Base-by-base conservation (phyloP, 1,140 invertebrate species). In the Ostrea denselamellosa region DNA sequence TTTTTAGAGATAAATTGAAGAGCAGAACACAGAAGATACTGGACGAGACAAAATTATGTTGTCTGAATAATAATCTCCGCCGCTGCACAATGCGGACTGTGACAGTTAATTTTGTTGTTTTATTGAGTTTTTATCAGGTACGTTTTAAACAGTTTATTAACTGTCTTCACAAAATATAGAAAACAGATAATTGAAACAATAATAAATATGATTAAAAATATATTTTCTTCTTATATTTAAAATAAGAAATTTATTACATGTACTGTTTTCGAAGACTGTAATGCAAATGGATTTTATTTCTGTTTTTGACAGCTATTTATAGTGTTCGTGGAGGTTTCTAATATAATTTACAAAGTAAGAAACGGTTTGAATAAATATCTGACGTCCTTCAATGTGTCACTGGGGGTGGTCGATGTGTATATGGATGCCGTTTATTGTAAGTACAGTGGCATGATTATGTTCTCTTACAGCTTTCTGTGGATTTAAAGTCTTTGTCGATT, bases 91-190 rank as follows among this genome's bases (percentile, higher is more conserved):
- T 77, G 68, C 22, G 68, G 68, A 77, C 68, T 12, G 68, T 77
- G 9, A 25, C 68, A 28, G 68, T 77, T 10, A 77, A 77, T 77
- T 77, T 77, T 77, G 25, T 77, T 34, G 68, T 77, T 28, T 25
- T 77, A 25, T 34, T 77, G 28, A 77, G 68, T 25, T 77, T 77
- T 77, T 77, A 77, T 77, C 68, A 77, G 28, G 68, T 77, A 34
- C 3, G 10, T 2, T 58, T 58, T 12, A 58, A 58, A 58, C 56
- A 4, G 19, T 8, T 12, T 12, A 12, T 58, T 19, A 19, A 7
- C 17, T 62, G 12, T 12, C 14, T 8, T 0, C 34, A 44, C 34
- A 44, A 44, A 44, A 44, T 44, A 44, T 44, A 44, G 34, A 44
- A 44, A 44, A 44, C 5, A 5, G 34, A 5, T 44, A 44, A 2